phyloP scores from a whole-genome alignment of 1,140 invertebrate genomes.

The Brachionus paranguensis region DNA sequence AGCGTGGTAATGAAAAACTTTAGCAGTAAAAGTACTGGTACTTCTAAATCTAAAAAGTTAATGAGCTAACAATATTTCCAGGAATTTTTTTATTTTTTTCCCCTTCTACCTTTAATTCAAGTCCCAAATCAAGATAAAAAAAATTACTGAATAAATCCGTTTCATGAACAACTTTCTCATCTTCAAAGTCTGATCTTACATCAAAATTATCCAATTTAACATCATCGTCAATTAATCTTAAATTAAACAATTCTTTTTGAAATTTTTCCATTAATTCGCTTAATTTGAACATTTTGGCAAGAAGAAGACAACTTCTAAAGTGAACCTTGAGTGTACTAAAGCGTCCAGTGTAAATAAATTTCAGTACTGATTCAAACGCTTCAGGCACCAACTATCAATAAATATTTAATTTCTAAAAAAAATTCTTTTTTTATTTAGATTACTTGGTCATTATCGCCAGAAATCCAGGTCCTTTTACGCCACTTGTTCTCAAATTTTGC shows the following conservation, averaged over 20 bases:
- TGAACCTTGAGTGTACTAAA: slow-evolving; percentile 44
- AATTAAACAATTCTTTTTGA: slow-evolving; percentile 20
- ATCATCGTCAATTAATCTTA: neutral
- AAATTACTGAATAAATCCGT: slow-evolving; percentile 29
- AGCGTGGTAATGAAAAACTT: no score
- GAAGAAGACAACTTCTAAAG: slow-evolving; percentile 51
- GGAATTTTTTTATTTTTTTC: no score
- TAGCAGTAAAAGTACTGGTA: no score
- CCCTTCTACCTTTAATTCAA: no score
- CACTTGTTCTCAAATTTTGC: neutral
- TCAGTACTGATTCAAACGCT: slow-evolving; percentile 54
- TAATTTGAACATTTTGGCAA: slow-evolving; percentile 57
- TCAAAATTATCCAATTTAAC: slow-evolving; percentile 8
- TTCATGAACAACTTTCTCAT: neutral
- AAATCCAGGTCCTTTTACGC: neutral
- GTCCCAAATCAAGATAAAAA: neutral
- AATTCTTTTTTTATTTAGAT: neutral
- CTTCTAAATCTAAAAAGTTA: no score
- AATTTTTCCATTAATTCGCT: slow-evolving; percentile 49
- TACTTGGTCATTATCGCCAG: neutral
- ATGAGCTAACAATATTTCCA: no score
- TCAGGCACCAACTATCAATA: slow-evolving; percentile 49
- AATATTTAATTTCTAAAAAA: neutral
- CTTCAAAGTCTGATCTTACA: neutral
- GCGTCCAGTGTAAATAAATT: slow-evolving; percentile 57